Evolutionary conservation across 2,888 invertebrate genomes (phyloP), one percentile per base, ranked within the genome.

Genomic region (Diplolepis rosae): DNA sequence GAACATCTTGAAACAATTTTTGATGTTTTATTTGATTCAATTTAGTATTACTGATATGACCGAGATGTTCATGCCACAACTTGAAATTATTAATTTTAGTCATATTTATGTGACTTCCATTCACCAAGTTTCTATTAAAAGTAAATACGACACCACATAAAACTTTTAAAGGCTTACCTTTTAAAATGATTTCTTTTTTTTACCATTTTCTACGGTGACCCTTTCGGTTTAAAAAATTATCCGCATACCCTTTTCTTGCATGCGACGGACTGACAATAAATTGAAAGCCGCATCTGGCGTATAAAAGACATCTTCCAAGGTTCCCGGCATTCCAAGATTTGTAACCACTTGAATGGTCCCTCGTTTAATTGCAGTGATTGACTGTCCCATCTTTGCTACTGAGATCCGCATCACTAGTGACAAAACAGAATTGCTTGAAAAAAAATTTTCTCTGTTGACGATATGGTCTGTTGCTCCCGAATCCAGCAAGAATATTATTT

Each of bases 221-320:
- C 18, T 11, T 15, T 18, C 32, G 3, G 24, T n/a, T 13, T 61
- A 4, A 7, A 61, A 61, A 27, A 22, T 52, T 4, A 52, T 15
- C 4, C 28, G 27, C 78, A 83, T 78, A 15, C 80, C 80, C 48
- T 74, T 54, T 78, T 70, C 56, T n/a, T 75, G 74, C 72, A 81
- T 79, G 30, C 69, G 78, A 56, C 70, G 69, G 56, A 84, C 81
- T 11, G 82, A 82, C 15, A 82, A 54, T 2, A 69, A 30, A 54
- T 72, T 85, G 73, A 84, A 78, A 28, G 82, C 80, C 5, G 80
- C 77, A 15, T 86, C 83, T 28, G 78, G 66, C 65, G 80, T 79
- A 72, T 75, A 87, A 4, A 87, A 77, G 5, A 82, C 80, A 66
- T 80, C 52, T 61, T 78, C 69, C n/a, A 80, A 52, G 11, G 42